Conservation (phyloP, 2,113 vertebrate species). For the Mobula birostris region DNA sequence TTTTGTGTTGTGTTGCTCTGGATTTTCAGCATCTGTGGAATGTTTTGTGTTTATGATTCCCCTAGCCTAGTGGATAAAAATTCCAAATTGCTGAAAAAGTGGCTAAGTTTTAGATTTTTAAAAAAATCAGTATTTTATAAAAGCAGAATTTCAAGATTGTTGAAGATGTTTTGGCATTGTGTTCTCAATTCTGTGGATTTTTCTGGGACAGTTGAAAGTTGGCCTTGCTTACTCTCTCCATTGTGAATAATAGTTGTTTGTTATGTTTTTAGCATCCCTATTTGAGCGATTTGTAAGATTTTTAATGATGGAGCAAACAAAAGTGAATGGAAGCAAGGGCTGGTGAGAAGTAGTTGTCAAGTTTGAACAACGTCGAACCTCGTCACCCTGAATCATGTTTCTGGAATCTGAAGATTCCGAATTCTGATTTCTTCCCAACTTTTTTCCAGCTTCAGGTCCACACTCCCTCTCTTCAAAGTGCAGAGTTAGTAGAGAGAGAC, state of each 20-base stretch:
- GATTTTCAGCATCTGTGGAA: too few species aligned
- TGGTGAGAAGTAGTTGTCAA: neutral
- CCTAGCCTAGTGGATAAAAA: neutral
- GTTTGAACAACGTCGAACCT: neutral
- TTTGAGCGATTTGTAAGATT: neutral
- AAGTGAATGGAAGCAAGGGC: neutral
- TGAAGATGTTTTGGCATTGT: neutral
- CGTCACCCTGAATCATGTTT: neutral
- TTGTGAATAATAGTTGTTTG: neutral
- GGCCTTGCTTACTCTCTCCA: neutral
- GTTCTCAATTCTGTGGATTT: neutral
- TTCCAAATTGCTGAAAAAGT: neutral
- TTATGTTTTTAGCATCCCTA: neutral
- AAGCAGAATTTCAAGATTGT: neutral
- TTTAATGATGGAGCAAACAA: neutral
- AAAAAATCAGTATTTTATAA: neutral
- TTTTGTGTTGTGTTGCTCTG: too few species aligned
- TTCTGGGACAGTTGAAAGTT: neutral
- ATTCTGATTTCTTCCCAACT: neutral
- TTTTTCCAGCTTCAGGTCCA: neutral
- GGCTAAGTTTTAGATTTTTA: neutral
- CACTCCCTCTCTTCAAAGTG: neutral
- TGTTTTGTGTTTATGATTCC: too few species aligned
- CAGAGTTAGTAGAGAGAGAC: neutral
- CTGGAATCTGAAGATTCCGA: neutral